A percentile compares a stretch with the other conserved stretches of the same genome.
phyloP scores from a whole-genome alignment of 2,888 invertebrate species.

The Pristionchus arcanus region DNA sequence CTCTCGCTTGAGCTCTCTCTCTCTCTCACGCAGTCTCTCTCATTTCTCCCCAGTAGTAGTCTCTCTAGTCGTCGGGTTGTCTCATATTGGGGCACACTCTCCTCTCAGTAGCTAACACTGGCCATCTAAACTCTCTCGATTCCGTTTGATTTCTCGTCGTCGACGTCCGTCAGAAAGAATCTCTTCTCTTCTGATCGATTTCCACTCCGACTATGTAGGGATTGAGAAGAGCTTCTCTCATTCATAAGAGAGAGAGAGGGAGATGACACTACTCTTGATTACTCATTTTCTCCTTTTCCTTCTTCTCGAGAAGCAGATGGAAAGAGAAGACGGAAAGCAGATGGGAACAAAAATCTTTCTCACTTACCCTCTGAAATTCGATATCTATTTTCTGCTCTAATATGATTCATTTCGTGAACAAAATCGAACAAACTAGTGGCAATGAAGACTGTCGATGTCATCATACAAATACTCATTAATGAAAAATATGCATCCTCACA shows the following conservation, averaged over 20 bases:
- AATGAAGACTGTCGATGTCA: too few relatives aligned
- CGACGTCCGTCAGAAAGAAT: neutral
- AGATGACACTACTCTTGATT: neutral
- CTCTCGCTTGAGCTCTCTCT: neutral
- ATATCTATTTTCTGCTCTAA: neutral
- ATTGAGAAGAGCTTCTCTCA: neutral
- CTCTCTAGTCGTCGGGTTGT: conserved; percentile 31
- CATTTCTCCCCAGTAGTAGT: neutral
- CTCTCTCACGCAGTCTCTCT: neutral
- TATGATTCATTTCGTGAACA: too few relatives aligned
- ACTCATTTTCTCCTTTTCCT: neutral
- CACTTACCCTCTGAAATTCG: neutral
- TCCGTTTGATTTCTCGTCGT: conserved; percentile 2
- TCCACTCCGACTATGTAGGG: neutral
- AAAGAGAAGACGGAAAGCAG: neutral
- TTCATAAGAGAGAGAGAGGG: neutral
- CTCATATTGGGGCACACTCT: conserved; percentile 34
- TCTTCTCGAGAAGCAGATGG: neutral
- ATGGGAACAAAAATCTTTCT: neutral
- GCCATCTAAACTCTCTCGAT: neutral
- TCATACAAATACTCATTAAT: too few relatives aligned
- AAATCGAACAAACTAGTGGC: too few relatives aligned
- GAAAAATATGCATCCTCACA: too few relatives aligned
- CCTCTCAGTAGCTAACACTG: neutral
- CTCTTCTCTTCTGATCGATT: conserved; percentile 12